These are phyloP conservation scores for Sphecodes monilicornis DNA, from an alignment of 2,888 invertebrate species.

Conservation along the genomic window DNA sequence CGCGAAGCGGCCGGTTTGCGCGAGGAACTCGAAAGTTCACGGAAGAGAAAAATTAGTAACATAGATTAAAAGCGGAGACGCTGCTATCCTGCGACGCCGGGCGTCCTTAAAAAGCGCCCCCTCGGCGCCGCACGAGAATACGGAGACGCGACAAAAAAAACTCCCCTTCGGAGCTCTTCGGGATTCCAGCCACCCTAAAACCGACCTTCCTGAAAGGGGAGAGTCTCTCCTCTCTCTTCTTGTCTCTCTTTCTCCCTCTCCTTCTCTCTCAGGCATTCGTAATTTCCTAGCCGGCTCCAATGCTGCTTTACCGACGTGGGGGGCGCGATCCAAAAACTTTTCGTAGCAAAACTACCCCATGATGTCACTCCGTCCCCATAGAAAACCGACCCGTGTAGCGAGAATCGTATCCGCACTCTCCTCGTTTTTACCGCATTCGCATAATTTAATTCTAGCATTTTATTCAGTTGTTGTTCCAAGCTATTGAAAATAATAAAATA, in stretches of 20 bases:
- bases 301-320: slow-evolving; percentile 70
- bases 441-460: slow-evolving; percentile 6
- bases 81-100: slow-evolving; percentile 55
- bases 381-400: neutral
- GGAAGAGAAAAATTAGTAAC: slow-evolving; percentile 42
- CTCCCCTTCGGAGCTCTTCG: slow-evolving; percentile 61
- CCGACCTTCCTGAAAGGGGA: slow-evolving; percentile 55
- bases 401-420: neutral
- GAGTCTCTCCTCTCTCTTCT: slow-evolving; percentile 16
- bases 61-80: slow-evolving; percentile 42
- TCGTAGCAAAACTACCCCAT: slow-evolving; percentile 19
- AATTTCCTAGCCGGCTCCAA: slow-evolving; percentile 48
- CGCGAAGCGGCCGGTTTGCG: neutral
- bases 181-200: slow-evolving; percentile 65
- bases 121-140: slow-evolving; percentile 76
- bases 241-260: neutral
- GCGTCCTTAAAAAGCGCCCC: slow-evolving; percentile 75
- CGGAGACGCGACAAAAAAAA: slow-evolving; percentile 75
- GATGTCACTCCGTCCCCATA: slow-evolving; percentile 20
- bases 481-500: neutral
- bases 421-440: neutral
- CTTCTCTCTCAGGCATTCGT: slow-evolving; percentile 27
- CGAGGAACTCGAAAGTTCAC: slow-evolving; percentile 4
- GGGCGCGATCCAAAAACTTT: slow-evolving; percentile 50
- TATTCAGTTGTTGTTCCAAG: neutral